Conservation (phyloP, 2,113 vertebrate species). For the Pterocles burchelli region DNA sequence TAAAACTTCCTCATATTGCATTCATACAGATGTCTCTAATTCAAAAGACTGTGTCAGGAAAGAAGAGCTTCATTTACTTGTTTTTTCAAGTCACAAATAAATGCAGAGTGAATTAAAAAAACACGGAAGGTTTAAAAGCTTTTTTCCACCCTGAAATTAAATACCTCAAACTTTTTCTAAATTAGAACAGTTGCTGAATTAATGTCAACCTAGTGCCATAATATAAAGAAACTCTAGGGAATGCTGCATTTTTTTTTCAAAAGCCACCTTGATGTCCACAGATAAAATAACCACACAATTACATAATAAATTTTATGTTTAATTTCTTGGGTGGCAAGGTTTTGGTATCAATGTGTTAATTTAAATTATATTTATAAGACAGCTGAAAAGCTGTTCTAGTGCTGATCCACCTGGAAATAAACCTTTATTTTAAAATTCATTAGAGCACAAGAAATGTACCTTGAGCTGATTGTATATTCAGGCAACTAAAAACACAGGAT, state of each 20-base stretch:
- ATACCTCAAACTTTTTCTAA: conserved; percentile 7
- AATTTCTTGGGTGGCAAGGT: conserved; percentile 17
- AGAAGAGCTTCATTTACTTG: background rate
- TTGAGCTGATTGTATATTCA: conserved; percentile 38
- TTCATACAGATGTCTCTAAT: background rate
- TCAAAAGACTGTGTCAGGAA: background rate
- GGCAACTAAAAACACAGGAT: conserved; percentile 39
- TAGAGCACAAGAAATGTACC: conserved; percentile 38
- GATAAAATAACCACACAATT: conserved; percentile 10
- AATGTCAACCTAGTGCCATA: background rate
- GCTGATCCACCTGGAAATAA: conserved; percentile 37
- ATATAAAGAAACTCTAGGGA: background rate
- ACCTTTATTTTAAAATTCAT: conserved; percentile 46
- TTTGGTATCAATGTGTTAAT: conserved; percentile 16
- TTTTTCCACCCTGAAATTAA: background rate
- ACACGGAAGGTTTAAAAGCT: background rate
- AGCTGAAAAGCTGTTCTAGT: conserved; percentile 8
- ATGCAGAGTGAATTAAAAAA: background rate
- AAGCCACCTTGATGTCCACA: background rate
- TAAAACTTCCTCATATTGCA: background rate
- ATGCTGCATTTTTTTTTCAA: background rate
- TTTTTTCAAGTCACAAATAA: background rate
- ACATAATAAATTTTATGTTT: conserved; percentile 11
- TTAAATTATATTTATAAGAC: conserved; percentile 43
- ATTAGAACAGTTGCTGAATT: background rate